Evolutionary conservation across 2,113 vertebrate species (phyloP).

Genomic region (Mormyrus lacerda): DNA sequence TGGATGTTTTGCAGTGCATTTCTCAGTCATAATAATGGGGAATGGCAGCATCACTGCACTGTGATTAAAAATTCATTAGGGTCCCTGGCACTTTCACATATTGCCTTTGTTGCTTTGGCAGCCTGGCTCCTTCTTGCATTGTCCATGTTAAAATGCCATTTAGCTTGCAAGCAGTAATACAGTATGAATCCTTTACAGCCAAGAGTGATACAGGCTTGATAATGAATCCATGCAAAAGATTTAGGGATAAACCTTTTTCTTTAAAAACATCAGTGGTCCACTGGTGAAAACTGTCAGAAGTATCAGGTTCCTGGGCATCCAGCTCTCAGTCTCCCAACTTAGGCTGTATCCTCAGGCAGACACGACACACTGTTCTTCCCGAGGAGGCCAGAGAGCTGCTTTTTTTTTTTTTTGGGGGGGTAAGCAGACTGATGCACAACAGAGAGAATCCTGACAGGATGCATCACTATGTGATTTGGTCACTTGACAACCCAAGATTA

Average conservation of each 20-base stretch:
- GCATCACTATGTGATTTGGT: neutral
- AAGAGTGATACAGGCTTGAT: neutral
- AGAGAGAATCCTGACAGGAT: neutral
- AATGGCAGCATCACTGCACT: neutral
- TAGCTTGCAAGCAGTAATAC: neutral
- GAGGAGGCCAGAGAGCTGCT: neutral
- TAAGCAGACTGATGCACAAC: neutral
- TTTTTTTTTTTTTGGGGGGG: too few species aligned
- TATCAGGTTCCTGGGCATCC: neutral
- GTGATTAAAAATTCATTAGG: neutral
- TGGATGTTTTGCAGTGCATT: neutral
- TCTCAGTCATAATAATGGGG: neutral
- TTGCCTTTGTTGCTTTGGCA: neutral
- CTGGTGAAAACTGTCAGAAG: neutral
- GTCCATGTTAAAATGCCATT: neutral
- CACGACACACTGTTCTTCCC: neutral
- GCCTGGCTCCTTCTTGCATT: neutral
- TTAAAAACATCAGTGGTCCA: neutral
- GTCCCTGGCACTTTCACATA: neutral
- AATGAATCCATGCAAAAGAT: neutral
- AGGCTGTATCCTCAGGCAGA: neutral
- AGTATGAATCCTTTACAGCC: neutral
- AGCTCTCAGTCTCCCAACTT: neutral
- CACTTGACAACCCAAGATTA: neutral
- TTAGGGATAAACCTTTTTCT: neutral